Percentiles rank a stretch among this genome's conserved stretches.
Evolutionary conservation across 2,888 invertebrate genomes (phyloP).

Genomic region (Cosmopolites sordidus): DNA sequence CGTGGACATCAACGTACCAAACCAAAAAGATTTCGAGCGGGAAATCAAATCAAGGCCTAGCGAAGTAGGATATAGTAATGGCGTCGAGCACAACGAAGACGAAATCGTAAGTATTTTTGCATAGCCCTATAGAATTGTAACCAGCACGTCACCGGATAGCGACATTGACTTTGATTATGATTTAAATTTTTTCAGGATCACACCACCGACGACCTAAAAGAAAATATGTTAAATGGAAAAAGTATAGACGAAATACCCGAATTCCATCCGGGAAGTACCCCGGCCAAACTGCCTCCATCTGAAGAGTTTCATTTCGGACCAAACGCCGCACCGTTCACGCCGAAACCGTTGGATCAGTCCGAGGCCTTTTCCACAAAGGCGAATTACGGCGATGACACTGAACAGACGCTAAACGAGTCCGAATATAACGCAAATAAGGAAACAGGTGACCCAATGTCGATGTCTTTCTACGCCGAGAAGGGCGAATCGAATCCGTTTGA

Average conservation of each 20-base stretch:
- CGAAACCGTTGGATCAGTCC: constrained; percentile 48
- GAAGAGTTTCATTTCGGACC: constrained; percentile 62
- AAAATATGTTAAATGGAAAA: constrained; percentile 47
- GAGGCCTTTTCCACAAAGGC: constrained; percentile 49
- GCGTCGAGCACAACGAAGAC: constrained; percentile 52
- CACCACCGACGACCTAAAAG: constrained; percentile 43
- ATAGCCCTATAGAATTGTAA: too few species aligned
- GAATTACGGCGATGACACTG: constrained; percentile 52
- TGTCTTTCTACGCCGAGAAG: constrained; percentile 62
- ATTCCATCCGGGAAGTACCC: constrained; percentile 42
- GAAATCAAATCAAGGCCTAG: constrained; percentile 62
- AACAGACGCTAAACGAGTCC: constrained; percentile 35
- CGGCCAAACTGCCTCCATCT: constrained; percentile 28
- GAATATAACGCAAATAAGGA: constrained; percentile 47
- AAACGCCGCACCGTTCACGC: constrained; percentile 53
- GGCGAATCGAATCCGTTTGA: constrained; percentile 52
- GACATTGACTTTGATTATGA: too few species aligned
- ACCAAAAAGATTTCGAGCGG: constrained; percentile 60
- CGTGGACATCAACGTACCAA: constrained; percentile 58
- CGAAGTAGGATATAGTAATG: constrained; percentile 56
- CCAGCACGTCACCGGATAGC: too few species aligned
- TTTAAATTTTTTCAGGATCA: constrained; percentile 30
- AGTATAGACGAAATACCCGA: constrained; percentile 46
- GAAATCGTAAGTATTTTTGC: constrained; percentile 15
- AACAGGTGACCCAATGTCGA: constrained; percentile 58